phyloP scores from a whole-genome alignment of 53 echinoderm and acorn worm species.

The Echinarachnius parma region DNA sequence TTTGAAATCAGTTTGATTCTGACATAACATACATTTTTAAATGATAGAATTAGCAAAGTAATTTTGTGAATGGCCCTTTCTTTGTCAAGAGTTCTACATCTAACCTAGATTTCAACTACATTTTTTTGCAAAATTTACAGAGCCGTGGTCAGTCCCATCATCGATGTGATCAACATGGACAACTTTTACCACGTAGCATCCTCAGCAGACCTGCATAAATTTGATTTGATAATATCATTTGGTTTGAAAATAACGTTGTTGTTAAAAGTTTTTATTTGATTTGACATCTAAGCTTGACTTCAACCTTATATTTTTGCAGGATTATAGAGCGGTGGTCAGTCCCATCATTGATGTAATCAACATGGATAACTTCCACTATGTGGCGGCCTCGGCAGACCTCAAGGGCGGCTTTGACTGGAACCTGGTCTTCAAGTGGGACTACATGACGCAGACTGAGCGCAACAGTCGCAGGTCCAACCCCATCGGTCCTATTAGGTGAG shows the following conservation, averaged over 20 bases:
- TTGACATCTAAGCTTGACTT: too few species aligned
- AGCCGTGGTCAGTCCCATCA: conserved; percentile 96
- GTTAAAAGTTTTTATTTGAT: too few species aligned
- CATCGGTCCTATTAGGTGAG: conserved; percentile 88
- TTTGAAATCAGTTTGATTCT: too few species aligned
- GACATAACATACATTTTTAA: too few species aligned
- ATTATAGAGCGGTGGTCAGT: conserved; percentile 91
- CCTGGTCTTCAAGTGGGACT: conserved; percentile 98
- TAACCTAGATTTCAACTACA: too few species aligned
- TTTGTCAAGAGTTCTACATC: too few species aligned
- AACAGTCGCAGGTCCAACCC: conserved; percentile 73
- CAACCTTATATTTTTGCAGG: conserved; percentile 50
- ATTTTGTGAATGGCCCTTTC: too few species aligned
- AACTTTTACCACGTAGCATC: conserved; percentile 97
- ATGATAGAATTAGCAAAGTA: too few species aligned
- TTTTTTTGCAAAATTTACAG: conserved; percentile 62
- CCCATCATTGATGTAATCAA: conserved; percentile 99
- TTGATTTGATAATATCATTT: too few species aligned
- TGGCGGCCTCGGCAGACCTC: conserved; percentile 91
- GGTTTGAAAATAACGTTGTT: too few species aligned
- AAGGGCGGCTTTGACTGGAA: conserved; percentile 99
- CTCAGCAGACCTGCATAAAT: conserved; percentile 83
- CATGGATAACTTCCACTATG: conserved; percentile 99
- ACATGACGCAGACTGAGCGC: conserved; percentile 89
- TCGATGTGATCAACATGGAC: conserved; percentile 99